Evolutionary conservation across 2,113 vertebrate genomes (phyloP), one percentile per base, ranked within the genome.

Genomic region (Dasyornis broadbenti): DNA sequence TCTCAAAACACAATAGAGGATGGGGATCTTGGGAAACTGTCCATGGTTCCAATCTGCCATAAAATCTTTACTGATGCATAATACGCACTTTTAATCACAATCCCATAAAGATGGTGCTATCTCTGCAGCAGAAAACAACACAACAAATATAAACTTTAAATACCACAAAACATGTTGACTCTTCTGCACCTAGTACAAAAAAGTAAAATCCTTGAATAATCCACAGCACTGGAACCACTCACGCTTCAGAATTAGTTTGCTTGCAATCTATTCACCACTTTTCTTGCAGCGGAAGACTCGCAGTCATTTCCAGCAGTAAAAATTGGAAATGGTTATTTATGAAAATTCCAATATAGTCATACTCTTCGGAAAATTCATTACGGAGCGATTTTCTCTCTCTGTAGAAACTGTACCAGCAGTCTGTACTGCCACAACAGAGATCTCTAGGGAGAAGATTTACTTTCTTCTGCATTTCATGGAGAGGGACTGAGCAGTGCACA

Each of bases 1-100:
- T 90, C 64, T 94, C 76, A 71, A 93, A 93, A 75, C 82, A 95
- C 68, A 94, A 83, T 27, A 81, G 91, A 95, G 83, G 64, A 86
- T 83, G 56, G 68, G 47, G 86, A 90, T 42, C 39, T 75, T 52
- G 91, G 94, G 89, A 96, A 92, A 56, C 26, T 77, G 83, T 64
- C 86, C 95, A 95, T 76, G 37, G 44, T 72, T 94, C 60, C 80
- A 93, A 20, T 60, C 44, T 70, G 73, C 35, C 45, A 39, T 75
- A 81, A 94, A 90, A 94, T 50, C 80, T 71, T 93, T 79, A 86
- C n/a, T 92, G 93, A 64, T 53, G 86, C 82, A 20, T 57, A 84
- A 82, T 30, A 75, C 6, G 40, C 65, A 87, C 49, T 93, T 90
- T 63, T 70, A 89, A 63, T 86, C 71, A 88, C 56, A 92, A 26